A percentile compares a stretch with the other conserved stretches of the same genome.
These are phyloP conservation scores for Saccostrea echinata DNA, from an alignment of 1,140 invertebrate species.

Conservation along the genomic window DNA sequence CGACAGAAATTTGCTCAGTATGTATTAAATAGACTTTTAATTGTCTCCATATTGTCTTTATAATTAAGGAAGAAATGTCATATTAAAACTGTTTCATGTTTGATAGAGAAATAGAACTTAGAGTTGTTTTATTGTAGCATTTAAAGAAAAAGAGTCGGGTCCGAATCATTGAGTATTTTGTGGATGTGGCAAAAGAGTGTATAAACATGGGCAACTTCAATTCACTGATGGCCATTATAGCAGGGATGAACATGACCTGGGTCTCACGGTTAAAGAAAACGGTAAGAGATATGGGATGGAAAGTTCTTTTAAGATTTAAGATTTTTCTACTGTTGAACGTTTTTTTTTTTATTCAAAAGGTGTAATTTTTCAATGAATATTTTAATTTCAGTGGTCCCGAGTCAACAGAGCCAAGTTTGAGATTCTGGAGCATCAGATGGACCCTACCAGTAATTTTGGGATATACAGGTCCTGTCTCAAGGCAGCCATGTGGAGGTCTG, in stretches of 20 bases:
- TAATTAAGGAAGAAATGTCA: no score
- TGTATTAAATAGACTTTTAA: conserved; percentile 60
- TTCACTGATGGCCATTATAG: conserved; percentile 97
- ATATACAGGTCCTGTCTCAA: conserved; percentile 93
- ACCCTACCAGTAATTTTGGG: conserved; percentile 93
- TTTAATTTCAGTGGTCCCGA: conserved; percentile 89
- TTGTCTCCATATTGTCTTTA: neutral
- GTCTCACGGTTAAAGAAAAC: conserved; percentile 96
- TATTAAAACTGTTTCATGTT: neutral
- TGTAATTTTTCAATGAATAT: neutral
- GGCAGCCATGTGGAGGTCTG: conserved; percentile 93
- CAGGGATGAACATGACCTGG: conserved; percentile 96
- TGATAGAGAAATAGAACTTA: neutral
- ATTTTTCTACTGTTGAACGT: no score
- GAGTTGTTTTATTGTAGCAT: conserved; percentile 83
- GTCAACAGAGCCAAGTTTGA: conserved; percentile 93
- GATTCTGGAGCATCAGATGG: conserved; percentile 95
- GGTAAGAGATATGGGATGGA: conserved; percentile 83
- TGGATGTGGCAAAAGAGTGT: conserved; percentile 96
- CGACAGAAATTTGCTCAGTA: conserved; percentile 96
- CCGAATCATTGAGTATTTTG: conserved; percentile 95
- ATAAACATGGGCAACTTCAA: conserved; percentile 99
- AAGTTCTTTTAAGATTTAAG: neutral
- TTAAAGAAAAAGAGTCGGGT: conserved; percentile 95
- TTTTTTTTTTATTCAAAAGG: no score